Conservation (phyloP, 37 sponge, comb jelly and placozoan genomes). For the Ephydatia muelleri region DNA sequence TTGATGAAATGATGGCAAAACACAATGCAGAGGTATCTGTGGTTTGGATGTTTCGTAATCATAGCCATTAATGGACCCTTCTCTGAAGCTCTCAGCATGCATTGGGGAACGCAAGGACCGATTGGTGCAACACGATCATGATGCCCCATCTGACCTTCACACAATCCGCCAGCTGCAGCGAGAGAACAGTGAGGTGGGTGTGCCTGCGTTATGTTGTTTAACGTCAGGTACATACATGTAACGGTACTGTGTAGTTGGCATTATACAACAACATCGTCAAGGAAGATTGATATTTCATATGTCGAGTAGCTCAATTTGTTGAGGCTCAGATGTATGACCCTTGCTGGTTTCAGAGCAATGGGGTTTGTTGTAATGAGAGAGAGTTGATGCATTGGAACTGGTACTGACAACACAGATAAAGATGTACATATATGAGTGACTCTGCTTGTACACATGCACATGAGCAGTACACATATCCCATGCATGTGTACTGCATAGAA, state of each 20-base stretch:
- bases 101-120: constrained; percentile 23
- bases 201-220: not conserved
- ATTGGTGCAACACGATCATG: constrained; percentile 32
- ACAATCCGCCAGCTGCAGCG: constrained; percentile 62
- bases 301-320: no score
- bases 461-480: not conserved
- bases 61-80: not conserved
- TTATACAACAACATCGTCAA: no score
- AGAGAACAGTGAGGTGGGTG: constrained; percentile 47
- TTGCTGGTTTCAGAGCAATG: no score
- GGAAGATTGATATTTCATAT: no score
- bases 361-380: no score
- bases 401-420: no score
- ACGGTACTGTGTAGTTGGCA: no score
- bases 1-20: constrained; percentile 47
- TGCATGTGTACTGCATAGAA: no score
- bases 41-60: not conserved
- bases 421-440: not conserved
- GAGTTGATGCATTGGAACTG: no score
- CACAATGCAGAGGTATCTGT: constrained; percentile 39
- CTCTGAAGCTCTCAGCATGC: constrained; percentile 5
- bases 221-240: no score
- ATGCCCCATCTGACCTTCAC: constrained; percentile 55
- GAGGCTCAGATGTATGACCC: no score
- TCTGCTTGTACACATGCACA: not conserved